Evolutionary conservation across 2,888 invertebrate species (phyloP).

Genomic region (Aphidius colemani): DNA sequence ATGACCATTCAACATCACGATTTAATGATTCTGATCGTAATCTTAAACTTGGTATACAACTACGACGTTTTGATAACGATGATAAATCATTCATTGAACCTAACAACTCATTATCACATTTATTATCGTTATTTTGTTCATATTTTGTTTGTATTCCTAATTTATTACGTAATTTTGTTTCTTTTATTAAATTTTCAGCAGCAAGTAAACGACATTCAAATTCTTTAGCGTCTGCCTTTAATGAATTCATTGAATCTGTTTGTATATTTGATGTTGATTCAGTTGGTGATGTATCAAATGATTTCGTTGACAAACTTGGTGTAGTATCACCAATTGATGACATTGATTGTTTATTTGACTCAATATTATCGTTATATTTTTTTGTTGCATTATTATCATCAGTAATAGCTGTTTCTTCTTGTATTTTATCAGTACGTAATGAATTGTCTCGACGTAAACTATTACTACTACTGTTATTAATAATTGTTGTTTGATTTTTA

Average conservation of each 20-base stretch:
- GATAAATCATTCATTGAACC: constrained; percentile 44
- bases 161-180: constrained; percentile 52
- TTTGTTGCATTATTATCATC: constrained; percentile 35
- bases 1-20: constrained; percentile 38
- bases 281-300: constrained; percentile 50
- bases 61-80: constrained; percentile 43
- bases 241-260: constrained; percentile 38
- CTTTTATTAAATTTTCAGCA: constrained; percentile 55
- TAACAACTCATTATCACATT: constrained; percentile 48
- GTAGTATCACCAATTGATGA: constrained; percentile 37
- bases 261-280: constrained; percentile 47
- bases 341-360: constrained; percentile 9
- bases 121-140: constrained; percentile 49
- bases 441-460: constrained; percentile 40
- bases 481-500: constrained; percentile 23
- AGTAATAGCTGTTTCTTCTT: constrained; percentile 44
- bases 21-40: constrained; percentile 50
- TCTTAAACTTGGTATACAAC: constrained; percentile 51
- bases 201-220: constrained; percentile 52
- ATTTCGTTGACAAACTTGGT: constrained; percentile 43
- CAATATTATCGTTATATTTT: constrained; percentile 13
- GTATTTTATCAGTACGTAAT: constrained; percentile 51
- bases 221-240: constrained; percentile 42
- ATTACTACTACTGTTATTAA: constrained; percentile 20
- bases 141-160: constrained; percentile 40